Evolutionary conservation across 1,140 invertebrate genomes (phyloP), one percentile per base, ranked within the genome.

Genomic region (Tetranychus cinnabarinus): DNA sequence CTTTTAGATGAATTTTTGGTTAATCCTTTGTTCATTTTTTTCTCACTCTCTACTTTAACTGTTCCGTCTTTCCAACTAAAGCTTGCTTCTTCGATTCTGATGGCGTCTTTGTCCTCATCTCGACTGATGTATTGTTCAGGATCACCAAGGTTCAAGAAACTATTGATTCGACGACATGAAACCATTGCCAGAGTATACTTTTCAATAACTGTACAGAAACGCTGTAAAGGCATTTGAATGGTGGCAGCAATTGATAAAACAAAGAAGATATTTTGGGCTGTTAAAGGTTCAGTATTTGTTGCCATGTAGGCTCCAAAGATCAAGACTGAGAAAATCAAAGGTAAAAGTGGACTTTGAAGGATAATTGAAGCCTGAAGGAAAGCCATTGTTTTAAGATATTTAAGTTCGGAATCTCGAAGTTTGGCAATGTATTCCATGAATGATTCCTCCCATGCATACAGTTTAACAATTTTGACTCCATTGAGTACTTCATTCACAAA

Each of bases 91-190:
- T 64, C 65, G 23, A 66, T 45, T 47, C 2, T 10, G 34, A 60
- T 61, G 31, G 61, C 56, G 31, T 58, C 39, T 13, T 10, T 37
- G 33, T 58, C 46, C 8, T 57, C 39, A 37, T 63, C 37, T 13
- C 50, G 8, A 13, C 50, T 60, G 37, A 61, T 60, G 60, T 64
- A 62, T n/a, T 23, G 36, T 54, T 62, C 55, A 12, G 65, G 35
- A 59, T 67, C 87, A 70, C 88, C 84, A 61, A 78, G 77, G 70
- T 88, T 88, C 81, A 91, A 81, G 72, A 88, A 91, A 73, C 85
- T 86, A 69, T 89, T 88, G 63, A 91, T 81, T 72, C 86, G 78
- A 69, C 84, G 81, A 33, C 87, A 77, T 62, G 83, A 86, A 60
- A 88, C 84, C 67, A 78, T 79, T 46, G 83, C 81, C 56, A 69